Evolutionary conservation across 1,140 invertebrate genomes (phyloP), one percentile per base, ranked within the genome.

Genomic region (Eubasilissa regina): DNA sequence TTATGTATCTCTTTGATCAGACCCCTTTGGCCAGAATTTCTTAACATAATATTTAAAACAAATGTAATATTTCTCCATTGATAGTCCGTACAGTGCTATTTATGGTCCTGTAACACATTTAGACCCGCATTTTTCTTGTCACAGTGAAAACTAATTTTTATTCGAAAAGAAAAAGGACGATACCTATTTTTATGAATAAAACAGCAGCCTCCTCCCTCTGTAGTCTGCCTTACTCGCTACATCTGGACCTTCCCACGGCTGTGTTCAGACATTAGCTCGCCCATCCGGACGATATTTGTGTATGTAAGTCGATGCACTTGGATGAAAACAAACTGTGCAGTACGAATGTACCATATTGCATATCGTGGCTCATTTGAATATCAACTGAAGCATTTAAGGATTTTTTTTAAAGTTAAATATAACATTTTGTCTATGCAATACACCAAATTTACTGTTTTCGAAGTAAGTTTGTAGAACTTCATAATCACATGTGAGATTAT

Each of bases 101-200:
- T 35, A 35, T 35, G 25, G 25, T 35, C 25, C 66, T 45, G 51
- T 70, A 51, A 15, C 35, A 70, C 45, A 70, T 51, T 70, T 70
- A 51, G 17, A 51, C 15, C 48, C 10, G 11, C 66, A 70, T 45
- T 70, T 70, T 43, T 56, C 44, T 56, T 45, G 72, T 74, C 55
- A 74, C 53, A 44, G 35, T 25, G 72, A 70, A 70, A 70, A 70
- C 66, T 77, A 66, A 66, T 77, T 77, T 64, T 43, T 21, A 53
- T 77, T 66, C 60, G 47, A 75, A 62, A 19, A 25, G 47, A 73
- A 79, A 79, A 81, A 74, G 78, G 74, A 53, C 66, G 58, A 79
- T 79, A 75, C 80, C 80, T 77, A 51, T 78, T 81, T 81, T 81
- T 79, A 79, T 81, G 80, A 81, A 81, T 81, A 81, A 81, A 81